Conservation (phyloP, 2,797 vertebrate genomes). For the Kryptopterus vitreolus region DNA sequence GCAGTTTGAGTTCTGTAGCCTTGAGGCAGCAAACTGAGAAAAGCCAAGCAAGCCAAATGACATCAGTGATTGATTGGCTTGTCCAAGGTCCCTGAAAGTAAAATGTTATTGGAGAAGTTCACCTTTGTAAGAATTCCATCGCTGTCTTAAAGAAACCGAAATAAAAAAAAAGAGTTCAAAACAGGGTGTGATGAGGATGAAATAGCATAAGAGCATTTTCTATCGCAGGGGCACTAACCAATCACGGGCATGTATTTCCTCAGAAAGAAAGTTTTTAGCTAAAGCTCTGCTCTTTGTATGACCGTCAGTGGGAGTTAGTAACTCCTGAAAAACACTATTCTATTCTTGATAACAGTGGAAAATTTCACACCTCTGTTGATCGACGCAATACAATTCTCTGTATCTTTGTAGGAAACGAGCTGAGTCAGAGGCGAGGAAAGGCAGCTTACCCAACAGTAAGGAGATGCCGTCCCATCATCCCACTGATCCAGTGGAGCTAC, state of each 20-base stretch:
- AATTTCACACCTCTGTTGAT: not conserved
- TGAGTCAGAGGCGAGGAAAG: conserved; percentile 94
- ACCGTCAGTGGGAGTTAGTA: not conserved
- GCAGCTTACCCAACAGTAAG: conserved; percentile 95
- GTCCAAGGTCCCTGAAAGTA: not conserved
- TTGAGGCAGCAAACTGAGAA: not conserved
- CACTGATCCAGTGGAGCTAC: conserved; percentile 94
- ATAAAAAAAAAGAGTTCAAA: too few relatives aligned
- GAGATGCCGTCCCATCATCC: conserved; percentile 93
- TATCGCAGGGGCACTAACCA: not conserved
- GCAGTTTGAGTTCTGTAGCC: not conserved
- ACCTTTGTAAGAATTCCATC: not conserved
- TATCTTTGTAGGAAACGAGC: conserved; percentile 85
- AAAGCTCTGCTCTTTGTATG: not conserved
- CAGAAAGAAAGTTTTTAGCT: not conserved
- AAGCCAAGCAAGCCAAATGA: not conserved
- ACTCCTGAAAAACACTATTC: not conserved
- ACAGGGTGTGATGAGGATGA: not conserved
- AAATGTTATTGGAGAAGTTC: not conserved
- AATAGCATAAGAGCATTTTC: not conserved
- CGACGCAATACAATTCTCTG: not conserved
- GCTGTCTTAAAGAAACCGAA: not conserved
- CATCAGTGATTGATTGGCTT: not conserved
- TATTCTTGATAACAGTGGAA: not conserved
- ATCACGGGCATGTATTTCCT: too few relatives aligned